A percentile compares a stretch with the other conserved stretches of the same genome.
Conservation (phyloP, 2,797 vertebrate species). For the Macroramphosus scolopax region DNA sequence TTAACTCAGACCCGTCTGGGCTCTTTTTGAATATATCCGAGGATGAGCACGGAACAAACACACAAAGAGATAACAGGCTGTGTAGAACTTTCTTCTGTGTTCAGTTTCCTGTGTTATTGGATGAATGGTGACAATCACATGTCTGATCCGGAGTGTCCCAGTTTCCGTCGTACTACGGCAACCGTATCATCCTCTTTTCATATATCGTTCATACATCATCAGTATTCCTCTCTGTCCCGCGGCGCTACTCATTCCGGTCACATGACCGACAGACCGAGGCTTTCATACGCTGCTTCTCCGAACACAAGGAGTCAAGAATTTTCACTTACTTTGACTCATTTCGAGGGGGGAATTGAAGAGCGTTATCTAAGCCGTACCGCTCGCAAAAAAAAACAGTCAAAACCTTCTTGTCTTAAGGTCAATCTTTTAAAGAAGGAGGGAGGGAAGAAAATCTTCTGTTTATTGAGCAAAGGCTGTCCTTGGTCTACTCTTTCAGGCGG, state of each 20-base stretch:
- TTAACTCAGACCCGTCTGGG: conserved; percentile 2
- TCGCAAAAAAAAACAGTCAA: conserved; percentile 59
- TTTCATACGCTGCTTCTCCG: conserved; percentile 40
- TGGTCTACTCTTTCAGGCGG: conserved; percentile 62
- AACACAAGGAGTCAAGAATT: conserved; percentile 56
- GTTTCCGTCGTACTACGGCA: conserved; percentile 31
- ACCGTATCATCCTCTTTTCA: conserved; percentile 27
- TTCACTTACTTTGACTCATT: conserved; percentile 56
- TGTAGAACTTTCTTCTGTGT: too few relatives aligned
- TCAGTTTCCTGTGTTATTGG: conserved; percentile 10
- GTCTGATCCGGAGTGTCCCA: conserved; percentile 19
- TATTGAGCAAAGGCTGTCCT: conserved; percentile 68
- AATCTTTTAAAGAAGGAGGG: conserved; percentile 59
- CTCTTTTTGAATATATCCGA: not conserved
- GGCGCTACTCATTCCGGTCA: conserved; percentile 34
- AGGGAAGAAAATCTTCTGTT: conserved; percentile 55
- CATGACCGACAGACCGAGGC: conserved; percentile 42
- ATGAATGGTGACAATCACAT: conserved; percentile 25
- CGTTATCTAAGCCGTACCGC: conserved; percentile 60
- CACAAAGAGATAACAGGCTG: too few relatives aligned
- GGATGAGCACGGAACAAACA: not conserved
- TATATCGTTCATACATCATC: conserved; percentile 19
- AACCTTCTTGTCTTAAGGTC: conserved; percentile 66
- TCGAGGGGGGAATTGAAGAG: conserved; percentile 57
- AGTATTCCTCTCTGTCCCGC: conserved; percentile 36